phyloP scores from a whole-genome alignment of 2,797 vertebrate genomes.

The Smutsia temminckii region DNA sequence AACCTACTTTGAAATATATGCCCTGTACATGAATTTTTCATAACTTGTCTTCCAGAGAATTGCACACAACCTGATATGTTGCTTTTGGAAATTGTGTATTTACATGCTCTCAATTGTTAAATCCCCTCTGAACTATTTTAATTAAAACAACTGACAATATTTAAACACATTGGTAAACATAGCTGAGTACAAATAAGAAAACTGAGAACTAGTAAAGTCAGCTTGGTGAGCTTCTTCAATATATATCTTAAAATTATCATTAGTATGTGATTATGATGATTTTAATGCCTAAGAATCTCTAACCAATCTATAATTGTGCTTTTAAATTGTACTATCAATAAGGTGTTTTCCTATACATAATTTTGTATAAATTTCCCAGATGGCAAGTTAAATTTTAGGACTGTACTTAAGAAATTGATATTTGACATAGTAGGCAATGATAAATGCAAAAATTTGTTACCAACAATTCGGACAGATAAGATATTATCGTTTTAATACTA shows the following conservation, averaged over 20 bases:
- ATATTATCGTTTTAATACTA: neutral
- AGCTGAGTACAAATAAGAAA: constrained; percentile 35
- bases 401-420: constrained; percentile 60
- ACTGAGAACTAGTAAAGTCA: constrained; percentile 22
- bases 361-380: constrained; percentile 46
- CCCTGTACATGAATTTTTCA: neutral
- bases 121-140: neutral
- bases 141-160: constrained; percentile 13
- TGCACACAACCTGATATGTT: neutral
- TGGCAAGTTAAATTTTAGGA: constrained; percentile 52
- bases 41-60: constrained; percentile 10
- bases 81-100: constrained; percentile 24
- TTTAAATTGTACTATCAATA: constrained; percentile 62
- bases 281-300: constrained; percentile 56
- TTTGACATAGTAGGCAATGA: constrained; percentile 3
- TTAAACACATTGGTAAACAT: neutral
- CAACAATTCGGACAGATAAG: neutral
- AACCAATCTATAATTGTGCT: neutral
- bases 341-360: constrained; percentile 54
- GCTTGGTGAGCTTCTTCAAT: neutral
- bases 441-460: neutral
- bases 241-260: constrained; percentile 56
- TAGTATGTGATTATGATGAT: constrained; percentile 37
- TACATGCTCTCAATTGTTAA: constrained; percentile 40
- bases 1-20: neutral